Evolutionary conservation across 2,797 vertebrate species (phyloP).

Genomic region (Brachymystax lenok): DNA sequence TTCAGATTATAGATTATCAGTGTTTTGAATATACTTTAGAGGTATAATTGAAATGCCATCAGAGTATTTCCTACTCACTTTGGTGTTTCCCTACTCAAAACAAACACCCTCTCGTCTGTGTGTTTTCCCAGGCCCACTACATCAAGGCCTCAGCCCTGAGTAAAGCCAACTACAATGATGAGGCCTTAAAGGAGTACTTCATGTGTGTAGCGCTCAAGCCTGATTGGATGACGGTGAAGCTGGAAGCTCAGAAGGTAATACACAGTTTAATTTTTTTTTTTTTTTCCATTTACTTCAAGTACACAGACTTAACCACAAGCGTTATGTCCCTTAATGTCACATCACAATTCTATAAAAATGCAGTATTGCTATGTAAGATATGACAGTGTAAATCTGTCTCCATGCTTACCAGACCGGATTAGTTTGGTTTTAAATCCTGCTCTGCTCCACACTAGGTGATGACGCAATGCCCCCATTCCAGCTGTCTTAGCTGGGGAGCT

Average conservation of each 20-base stretch:
- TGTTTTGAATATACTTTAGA: too few species aligned
- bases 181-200: constrained; percentile 88
- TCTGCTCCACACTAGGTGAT: not conserved
- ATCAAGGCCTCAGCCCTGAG: constrained; percentile 84
- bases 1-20: too few species aligned
- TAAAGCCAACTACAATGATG: constrained; percentile 80
- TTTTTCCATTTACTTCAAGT: not conserved
- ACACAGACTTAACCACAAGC: not conserved
- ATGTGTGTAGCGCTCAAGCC: constrained; percentile 87
- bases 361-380: too few species aligned
- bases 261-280: too few species aligned
- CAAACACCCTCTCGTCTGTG: not conserved
- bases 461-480: constrained; percentile 4
- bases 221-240: constrained; percentile 83
- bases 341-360: not conserved
- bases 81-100: not conserved
- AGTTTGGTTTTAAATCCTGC: not conserved
- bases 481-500: not conserved
- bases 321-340: not conserved
- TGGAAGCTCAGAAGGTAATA: constrained; percentile 87
- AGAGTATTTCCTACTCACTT: not conserved
- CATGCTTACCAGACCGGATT: not conserved
- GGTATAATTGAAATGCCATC: too few species aligned
- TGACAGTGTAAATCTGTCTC: too few species aligned
- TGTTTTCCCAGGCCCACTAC: constrained; percentile 79